These are phyloP conservation scores for Iguana delicatissima DNA, from an alignment of 2,797 vertebrate species.

Conservation along the genomic window DNA sequence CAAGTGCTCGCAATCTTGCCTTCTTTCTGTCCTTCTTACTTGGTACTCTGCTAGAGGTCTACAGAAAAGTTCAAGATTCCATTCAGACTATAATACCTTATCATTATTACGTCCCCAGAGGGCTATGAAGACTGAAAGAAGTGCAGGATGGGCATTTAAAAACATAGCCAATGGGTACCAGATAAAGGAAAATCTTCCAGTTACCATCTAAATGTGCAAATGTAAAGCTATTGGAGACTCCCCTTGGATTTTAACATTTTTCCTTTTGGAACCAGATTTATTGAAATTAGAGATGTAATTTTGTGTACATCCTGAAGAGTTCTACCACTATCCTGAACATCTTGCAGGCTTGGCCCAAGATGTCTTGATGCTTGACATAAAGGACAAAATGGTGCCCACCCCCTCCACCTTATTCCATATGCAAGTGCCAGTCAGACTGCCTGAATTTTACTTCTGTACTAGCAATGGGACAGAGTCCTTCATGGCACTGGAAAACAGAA, in stretches of 20 bases:
- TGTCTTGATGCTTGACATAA: background rate
- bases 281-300: background rate
- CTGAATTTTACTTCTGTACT: background rate
- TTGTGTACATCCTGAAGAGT: no score
- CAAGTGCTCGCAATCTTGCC: slow-evolving; percentile 47
- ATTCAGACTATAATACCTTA: slow-evolving; percentile 46
- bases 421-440: no score
- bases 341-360: background rate
- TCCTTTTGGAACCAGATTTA: slow-evolving; percentile 6
- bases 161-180: slow-evolving; percentile 3
- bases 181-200: background rate
- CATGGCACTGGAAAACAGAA: background rate
- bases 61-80: slow-evolving; percentile 52
- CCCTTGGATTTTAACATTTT: slow-evolving; percentile 10
- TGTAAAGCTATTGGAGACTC: background rate
- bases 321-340: background rate
- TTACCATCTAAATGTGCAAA: background rate
- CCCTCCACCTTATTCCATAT: background rate
- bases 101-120: slow-evolving; percentile 37
- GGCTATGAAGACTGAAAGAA: slow-evolving; percentile 5
- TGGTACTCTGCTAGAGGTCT: slow-evolving; percentile 29
- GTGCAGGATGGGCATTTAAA: slow-evolving; percentile 22
- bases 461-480: no score
- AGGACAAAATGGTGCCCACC: background rate
- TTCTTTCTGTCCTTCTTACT: slow-evolving; percentile 4